phyloP scores from a whole-genome alignment of 2,888 invertebrate genomes.

The Danaus chrysippus region DNA sequence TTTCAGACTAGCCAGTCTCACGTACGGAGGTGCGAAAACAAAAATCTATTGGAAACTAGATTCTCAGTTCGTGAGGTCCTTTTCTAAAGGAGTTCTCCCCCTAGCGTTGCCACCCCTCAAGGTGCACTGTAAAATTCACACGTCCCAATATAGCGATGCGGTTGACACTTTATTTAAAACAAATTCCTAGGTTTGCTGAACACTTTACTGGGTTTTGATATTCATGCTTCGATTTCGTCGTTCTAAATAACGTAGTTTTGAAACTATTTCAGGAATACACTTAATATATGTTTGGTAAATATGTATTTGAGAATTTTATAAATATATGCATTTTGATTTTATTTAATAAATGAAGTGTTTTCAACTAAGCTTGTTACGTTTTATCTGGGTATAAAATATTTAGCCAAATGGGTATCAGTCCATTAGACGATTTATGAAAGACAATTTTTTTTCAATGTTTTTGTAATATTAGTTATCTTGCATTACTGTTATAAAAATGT shows the following conservation, averaged over 20 bases:
- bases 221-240: constrained; percentile 1
- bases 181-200: constrained; percentile 29
- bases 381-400: no score
- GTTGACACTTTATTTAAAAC: constrained; percentile 32
- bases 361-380: no score
- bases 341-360: no score
- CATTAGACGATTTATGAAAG: not conserved
- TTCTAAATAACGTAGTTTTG: not conserved
- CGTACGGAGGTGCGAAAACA: not conserved
- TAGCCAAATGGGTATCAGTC: no score
- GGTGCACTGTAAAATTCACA: constrained; percentile 23
- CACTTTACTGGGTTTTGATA: constrained; percentile 10
- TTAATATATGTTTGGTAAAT: not conserved
- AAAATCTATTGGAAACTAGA: constrained; percentile 3
- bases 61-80: not conserved
- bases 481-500: no score
- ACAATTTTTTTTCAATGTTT: not conserved
- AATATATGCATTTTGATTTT: no score
- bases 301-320: not conserved
- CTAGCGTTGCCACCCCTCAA: not conserved
- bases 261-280: not conserved
- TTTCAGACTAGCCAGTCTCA: constrained; percentile 5
- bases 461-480: no score
- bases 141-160: constrained; percentile 19
- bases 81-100: not conserved